Evolutionary conservation across 2,113 vertebrate species (phyloP).

Genomic region (Plectropomus leopardus): DNA sequence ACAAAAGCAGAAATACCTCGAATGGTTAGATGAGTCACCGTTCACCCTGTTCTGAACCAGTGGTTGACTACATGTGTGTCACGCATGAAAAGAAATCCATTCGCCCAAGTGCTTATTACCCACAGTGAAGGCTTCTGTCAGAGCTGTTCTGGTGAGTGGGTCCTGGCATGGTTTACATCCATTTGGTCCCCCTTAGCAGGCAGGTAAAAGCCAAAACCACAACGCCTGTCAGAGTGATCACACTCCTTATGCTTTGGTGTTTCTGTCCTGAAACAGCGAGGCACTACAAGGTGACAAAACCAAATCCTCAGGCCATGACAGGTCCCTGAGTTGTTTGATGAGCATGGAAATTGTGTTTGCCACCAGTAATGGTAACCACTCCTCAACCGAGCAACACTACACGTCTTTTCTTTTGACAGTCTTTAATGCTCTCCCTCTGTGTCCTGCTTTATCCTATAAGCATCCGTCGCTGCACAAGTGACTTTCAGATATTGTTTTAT

Average conservation of each 20-base stretch:
- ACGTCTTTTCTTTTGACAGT: background rate
- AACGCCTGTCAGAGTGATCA: constrained; percentile 24
- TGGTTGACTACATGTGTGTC: constrained; percentile 61
- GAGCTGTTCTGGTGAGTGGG: constrained; percentile 54
- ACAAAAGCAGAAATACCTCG: constrained; percentile 51
- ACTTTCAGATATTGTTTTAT: no score
- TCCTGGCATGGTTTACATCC: constrained; percentile 39
- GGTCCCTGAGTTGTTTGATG: background rate
- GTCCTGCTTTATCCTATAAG: no score
- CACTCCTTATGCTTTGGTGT: constrained; percentile 32
- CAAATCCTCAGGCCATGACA: constrained; percentile 13
- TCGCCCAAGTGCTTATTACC: constrained; percentile 62
- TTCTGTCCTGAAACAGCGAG: constrained; percentile 23
- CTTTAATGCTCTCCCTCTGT: no score
- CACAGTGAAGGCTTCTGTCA: constrained; percentile 69
- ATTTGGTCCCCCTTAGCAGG: constrained; percentile 37
- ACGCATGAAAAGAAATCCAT: constrained; percentile 63
- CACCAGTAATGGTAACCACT: background rate
- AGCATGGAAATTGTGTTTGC: constrained; percentile 34
- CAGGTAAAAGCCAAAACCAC: constrained; percentile 60
- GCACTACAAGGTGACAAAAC: constrained; percentile 47
- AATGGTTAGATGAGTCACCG: constrained; percentile 66
- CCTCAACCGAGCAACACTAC: constrained; percentile 20
- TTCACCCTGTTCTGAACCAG: constrained; percentile 61
- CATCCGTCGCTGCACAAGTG: no score